phyloP scores from a whole-genome alignment of 2,113 vertebrate species.

The Neolamprologus fasciatus region DNA sequence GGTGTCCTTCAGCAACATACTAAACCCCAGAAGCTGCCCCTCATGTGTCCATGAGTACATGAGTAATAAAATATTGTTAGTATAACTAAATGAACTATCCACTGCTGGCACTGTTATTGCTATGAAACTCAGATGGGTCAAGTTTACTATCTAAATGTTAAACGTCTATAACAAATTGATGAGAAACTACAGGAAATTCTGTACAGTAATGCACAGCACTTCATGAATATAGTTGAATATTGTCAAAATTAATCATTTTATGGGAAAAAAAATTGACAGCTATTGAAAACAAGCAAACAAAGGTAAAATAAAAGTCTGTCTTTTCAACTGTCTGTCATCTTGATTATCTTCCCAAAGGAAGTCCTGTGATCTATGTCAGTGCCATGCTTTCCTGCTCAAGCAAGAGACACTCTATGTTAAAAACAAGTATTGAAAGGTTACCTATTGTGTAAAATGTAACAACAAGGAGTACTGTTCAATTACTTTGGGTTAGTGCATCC shows the following conservation, averaged over 20 bases:
- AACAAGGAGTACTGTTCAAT: background rate
- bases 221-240: background rate
- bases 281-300: background rate
- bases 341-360: background rate
- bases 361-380: background rate
- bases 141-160: background rate
- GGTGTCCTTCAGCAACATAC: background rate
- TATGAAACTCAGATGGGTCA: background rate
- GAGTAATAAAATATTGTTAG: background rate
- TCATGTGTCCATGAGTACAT: background rate
- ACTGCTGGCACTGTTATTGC: background rate
- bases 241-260: background rate
- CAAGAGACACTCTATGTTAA: background rate
- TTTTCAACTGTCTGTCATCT: background rate
- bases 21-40: background rate
- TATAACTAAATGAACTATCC: background rate
- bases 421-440: background rate
- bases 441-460: background rate
- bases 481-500: background rate
- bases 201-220: too few species aligned
- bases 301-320: background rate
- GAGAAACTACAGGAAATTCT: background rate
- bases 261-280: background rate
- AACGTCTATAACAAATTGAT: background rate
- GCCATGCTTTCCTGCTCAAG: background rate